phyloP scores from a whole-genome alignment of 2,888 invertebrate genomes.

The Chymomyza amoena region DNA sequence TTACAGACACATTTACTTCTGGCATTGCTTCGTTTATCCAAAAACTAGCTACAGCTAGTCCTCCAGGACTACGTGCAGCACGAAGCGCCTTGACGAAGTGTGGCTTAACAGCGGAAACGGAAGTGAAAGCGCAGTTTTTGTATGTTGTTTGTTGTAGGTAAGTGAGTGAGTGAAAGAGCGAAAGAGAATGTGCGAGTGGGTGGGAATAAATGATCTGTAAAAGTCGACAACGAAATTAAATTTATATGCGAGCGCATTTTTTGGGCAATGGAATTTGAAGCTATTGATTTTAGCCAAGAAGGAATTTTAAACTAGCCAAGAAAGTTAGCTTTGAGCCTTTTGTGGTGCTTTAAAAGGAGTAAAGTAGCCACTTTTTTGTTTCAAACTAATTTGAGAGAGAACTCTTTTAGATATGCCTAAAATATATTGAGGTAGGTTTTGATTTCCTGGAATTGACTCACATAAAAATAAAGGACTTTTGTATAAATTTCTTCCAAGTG shows the following conservation, averaged over 20 bases:
- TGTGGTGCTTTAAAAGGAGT: neutral
- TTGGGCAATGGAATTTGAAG: neutral
- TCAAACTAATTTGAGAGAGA: too few species aligned
- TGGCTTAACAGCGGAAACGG: slow-evolving; percentile 67
- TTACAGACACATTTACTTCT: slow-evolving; percentile 57
- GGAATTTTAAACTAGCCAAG: neutral
- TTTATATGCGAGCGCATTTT: slow-evolving; percentile 45
- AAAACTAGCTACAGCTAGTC: neutral
- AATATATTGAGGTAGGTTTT: too few species aligned
- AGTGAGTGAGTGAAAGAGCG: slow-evolving; percentile 4
- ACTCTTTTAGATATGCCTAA: too few species aligned
- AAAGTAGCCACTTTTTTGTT: neutral
- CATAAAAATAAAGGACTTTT: too few species aligned
- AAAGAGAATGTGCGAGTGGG: slow-evolving; percentile 18
- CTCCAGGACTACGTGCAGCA: neutral
- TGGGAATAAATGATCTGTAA: neutral
- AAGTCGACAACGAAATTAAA: slow-evolving; percentile 50
- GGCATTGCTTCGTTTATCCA: slow-evolving; percentile 29
- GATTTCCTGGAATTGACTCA: too few species aligned
- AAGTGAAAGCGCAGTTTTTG: slow-evolving; percentile 68
- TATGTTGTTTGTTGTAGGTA: slow-evolving; percentile 12
- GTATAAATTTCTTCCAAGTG: too few species aligned
- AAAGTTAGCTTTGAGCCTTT: neutral
- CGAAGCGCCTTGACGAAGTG: slow-evolving; percentile 45
- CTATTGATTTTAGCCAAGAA: neutral